Conservation (phyloP, 2,113 vertebrate species). For the Thomomys bottae region DNA sequence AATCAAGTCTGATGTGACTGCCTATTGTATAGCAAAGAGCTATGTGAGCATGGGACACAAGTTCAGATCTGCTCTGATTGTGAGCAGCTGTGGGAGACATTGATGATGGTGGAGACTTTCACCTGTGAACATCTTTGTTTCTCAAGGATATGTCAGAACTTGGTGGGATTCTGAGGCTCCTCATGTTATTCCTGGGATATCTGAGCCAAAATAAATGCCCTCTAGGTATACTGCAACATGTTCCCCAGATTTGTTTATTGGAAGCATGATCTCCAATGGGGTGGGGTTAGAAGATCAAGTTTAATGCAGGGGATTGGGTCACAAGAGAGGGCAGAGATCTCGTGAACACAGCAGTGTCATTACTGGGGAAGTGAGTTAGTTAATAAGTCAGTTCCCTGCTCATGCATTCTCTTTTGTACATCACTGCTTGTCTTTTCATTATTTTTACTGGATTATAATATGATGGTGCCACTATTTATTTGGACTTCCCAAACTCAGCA, state of each 20-base stretch:
- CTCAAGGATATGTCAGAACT: neutral
- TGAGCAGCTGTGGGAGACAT: neutral
- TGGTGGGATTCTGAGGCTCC: neutral
- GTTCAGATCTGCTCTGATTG: neutral
- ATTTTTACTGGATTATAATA: too few relatives aligned
- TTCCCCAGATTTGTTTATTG: neutral
- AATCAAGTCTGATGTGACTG: neutral
- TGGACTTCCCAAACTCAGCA: neutral
- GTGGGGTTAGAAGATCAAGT: neutral
- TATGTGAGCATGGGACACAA: neutral
- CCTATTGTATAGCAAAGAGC: neutral
- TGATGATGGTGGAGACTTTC: rapidly evolving
- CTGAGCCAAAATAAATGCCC: neutral
- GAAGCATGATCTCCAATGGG: too few relatives aligned
- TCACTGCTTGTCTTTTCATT: neutral
- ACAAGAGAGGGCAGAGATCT: neutral
- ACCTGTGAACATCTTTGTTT: neutral
- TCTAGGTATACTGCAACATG: neutral
- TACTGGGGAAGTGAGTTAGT: too few relatives aligned
- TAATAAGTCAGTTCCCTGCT: neutral
- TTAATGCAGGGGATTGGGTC: neutral
- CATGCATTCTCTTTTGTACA: neutral
- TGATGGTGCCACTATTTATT: neutral
- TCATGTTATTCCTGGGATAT: neutral
- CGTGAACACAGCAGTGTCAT: neutral